Evolutionary conservation across 2,888 invertebrate species (phyloP), one percentile per base, ranked within the genome.

Genomic region (Calliopum simillimum): DNA sequence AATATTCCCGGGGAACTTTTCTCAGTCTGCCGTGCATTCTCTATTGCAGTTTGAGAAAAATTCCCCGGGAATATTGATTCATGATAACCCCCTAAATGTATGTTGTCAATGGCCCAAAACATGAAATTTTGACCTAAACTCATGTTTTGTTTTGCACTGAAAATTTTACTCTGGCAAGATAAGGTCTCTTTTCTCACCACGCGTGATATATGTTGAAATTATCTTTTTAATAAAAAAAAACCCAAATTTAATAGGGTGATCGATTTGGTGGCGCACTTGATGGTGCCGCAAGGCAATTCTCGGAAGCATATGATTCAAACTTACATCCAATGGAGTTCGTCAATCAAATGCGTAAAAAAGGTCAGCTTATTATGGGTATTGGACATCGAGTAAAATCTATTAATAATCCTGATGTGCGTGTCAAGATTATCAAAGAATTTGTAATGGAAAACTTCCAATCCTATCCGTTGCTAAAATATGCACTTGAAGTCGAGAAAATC

Each of bases 321-420:
- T 90, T 95, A 79, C 96, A 97, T 83, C 99, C 99, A 1, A 95
- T 97, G 91, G 98, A 99, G 86, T 99, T 99, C 88, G 99, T 99
- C 63, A 99, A 99, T 87, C 92, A 94, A 80, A 99, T 98, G 92
- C 88, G 99, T 43, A 98, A 98, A 81, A 94, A 97, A 85, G 99
- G 99, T 0, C 93, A 98, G 82, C 92, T 99, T 33, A 99, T 99
- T 81, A 98, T 99, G 98, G 99, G 99, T 71, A 99, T 99, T 79
- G 99, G 99, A 0, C 99, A 99, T 88, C 90, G 93, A 72, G 91
- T 94, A 1, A 94, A 94, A 76, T 93, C 93, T 71, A 95, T 99
- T 78, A 99, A 99, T 88, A 99, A 99, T 87, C 99, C 99, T 0
- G 99, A 99, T 87, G 98, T 97, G 86, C 90, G 99, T 70, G 99